Conservation (phyloP, 1,140 invertebrate species). For the Ericerus pela region DNA sequence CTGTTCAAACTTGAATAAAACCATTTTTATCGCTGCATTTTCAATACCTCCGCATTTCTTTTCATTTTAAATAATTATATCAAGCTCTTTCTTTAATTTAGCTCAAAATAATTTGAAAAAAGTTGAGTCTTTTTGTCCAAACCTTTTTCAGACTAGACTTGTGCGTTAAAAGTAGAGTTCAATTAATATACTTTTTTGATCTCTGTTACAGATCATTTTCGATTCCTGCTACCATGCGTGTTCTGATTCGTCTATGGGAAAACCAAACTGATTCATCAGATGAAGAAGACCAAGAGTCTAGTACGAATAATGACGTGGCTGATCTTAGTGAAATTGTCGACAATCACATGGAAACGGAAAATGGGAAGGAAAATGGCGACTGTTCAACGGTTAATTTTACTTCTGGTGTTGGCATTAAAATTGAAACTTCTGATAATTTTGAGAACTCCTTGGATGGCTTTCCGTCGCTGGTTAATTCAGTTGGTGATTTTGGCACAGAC, state of each 20-base stretch:
- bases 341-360: constrained; percentile 1
- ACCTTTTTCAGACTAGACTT: too few species aligned
- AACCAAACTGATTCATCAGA: constrained; percentile 5
- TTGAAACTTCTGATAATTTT: constrained; percentile 30
- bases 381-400: constrained; percentile 16
- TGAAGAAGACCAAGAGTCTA: not conserved
- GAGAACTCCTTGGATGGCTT: not conserved
- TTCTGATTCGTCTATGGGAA: constrained; percentile 49
- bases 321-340: not conserved
- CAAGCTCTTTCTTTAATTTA: too few species aligned
- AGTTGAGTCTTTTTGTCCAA: too few species aligned
- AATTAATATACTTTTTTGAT: not conserved
- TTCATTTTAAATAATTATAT: too few species aligned
- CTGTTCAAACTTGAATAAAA: too few species aligned
- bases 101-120: too few species aligned
- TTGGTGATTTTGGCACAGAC: not conserved
- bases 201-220: constrained; percentile 54
- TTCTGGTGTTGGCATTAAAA: constrained; percentile 36
- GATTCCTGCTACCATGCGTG: constrained; percentile 73
- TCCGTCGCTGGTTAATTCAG: not conserved
- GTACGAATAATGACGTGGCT: constrained; percentile 1
- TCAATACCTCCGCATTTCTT: too few species aligned
- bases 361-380: constrained; percentile 4
- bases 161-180: not conserved
- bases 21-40: too few species aligned